These are phyloP conservation scores for Beroe ovata DNA, from an alignment of 37 sponge, comb jelly and placozoan species.

Conservation along the genomic window DNA sequence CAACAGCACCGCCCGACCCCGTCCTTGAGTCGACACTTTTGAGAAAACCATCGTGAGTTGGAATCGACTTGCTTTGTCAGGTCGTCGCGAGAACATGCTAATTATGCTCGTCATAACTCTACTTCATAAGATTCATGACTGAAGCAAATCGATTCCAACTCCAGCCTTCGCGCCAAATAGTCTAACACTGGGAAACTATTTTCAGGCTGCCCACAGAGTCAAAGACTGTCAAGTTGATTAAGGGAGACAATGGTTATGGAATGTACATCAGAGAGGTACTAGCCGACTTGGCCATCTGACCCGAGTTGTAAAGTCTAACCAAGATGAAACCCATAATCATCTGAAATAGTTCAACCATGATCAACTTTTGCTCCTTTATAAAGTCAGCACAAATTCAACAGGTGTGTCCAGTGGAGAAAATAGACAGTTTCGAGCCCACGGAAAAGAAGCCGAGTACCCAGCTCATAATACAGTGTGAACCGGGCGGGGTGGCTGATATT, in stretches of 20 bases:
- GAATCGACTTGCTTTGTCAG: neutral
- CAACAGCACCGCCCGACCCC: neutral
- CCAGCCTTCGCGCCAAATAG: neutral
- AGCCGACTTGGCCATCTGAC: too few species aligned
- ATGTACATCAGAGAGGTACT: slow-evolving; percentile 13
- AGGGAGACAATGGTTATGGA: neutral
- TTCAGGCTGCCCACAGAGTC: neutral
- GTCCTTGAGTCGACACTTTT: neutral
- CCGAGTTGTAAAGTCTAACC: too few species aligned
- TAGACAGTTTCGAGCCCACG: slow-evolving; percentile 32
- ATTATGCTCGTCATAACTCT: too few species aligned
- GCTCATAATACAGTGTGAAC: slow-evolving; percentile 12
- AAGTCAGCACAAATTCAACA: too few species aligned
- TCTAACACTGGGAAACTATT: neutral
- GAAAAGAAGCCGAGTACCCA: slow-evolving; percentile 37
- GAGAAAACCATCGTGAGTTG: neutral
- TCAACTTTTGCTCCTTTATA: too few species aligned
- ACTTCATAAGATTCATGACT: too few species aligned
- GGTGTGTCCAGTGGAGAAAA: slow-evolving; percentile 32
- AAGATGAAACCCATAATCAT: too few species aligned
- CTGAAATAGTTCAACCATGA: too few species aligned
- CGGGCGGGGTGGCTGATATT: neutral
- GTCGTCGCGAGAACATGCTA: too few species aligned
- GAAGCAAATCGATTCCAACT: neutral
- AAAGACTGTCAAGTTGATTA: slow-evolving; percentile 19